Evolutionary conservation across 2,888 invertebrate species (phyloP).

Genomic region (Oasisia sp.): DNA sequence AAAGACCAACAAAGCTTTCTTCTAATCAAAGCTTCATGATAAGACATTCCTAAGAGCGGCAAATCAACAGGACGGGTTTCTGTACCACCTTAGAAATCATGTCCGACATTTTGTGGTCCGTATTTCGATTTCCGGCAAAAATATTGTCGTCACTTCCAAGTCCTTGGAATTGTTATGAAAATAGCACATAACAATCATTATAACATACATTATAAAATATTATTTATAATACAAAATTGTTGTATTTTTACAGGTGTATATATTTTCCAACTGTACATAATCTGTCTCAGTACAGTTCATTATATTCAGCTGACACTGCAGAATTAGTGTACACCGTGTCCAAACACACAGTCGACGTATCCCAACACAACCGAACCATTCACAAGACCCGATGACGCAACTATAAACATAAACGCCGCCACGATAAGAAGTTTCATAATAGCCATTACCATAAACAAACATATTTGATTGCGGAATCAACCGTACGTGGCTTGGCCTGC

Average conservation of each 20-base stretch:
- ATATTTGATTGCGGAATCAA: not conserved
- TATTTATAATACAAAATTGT: not conserved
- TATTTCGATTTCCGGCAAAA: too few species aligned
- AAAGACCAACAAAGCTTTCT: not conserved
- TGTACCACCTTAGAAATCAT: not conserved
- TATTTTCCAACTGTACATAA: not conserved
- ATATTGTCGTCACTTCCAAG: too few species aligned
- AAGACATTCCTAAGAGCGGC: not conserved
- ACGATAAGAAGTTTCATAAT: not conserved
- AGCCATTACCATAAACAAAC: not conserved
- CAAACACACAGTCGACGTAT: not conserved
- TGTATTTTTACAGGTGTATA: not conserved
- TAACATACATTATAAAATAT: too few species aligned
- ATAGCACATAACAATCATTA: too few species aligned
- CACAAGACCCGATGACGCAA: not conserved
- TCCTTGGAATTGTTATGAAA: too few species aligned
- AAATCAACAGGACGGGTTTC: not conserved
- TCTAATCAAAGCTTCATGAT: not conserved
- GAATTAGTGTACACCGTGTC: not conserved
- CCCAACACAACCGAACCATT: not conserved
- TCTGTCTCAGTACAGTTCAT: not conserved
- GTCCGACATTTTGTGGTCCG: not conserved
- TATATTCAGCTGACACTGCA: not conserved
- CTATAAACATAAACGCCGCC: not conserved
- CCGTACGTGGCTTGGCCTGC: not conserved